These are phyloP conservation scores for Chelidonichthys spinosus DNA, from an alignment of 2,797 vertebrate species.

Conservation along the genomic window DNA sequence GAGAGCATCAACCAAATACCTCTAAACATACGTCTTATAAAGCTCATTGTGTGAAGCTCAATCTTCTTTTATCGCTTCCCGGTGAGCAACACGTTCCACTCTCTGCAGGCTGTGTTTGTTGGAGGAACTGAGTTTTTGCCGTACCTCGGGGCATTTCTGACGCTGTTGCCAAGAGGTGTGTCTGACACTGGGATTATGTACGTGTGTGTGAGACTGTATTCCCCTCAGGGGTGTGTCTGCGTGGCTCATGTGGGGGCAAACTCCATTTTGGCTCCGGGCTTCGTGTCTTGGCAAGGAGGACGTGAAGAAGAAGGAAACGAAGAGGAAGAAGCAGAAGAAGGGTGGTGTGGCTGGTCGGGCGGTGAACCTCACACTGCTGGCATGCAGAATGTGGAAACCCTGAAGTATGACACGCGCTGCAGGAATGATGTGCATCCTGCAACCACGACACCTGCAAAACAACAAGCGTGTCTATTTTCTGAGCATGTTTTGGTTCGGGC, in stretches of 20 bases:
- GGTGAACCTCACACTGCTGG: constrained; percentile 53
- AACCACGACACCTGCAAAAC: constrained; percentile 66
- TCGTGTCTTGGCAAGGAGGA: constrained; percentile 17
- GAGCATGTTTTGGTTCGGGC: not conserved
- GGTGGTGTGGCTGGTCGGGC: constrained; percentile 34
- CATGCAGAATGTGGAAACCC: constrained; percentile 51
- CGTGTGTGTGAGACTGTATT: constrained; percentile 19
- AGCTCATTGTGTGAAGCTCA: not conserved
- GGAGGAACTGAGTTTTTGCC: constrained; percentile 43
- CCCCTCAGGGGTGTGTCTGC: constrained; percentile 52
- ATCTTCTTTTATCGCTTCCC: not conserved
- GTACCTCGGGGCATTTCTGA: constrained; percentile 56
- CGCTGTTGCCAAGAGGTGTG: constrained; percentile 59
- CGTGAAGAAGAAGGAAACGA: constrained; percentile 14
- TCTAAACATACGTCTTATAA: not conserved
- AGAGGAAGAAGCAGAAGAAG: constrained; percentile 11
- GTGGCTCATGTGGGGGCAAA: constrained; percentile 59
- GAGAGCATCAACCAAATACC: not conserved
- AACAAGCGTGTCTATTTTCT: constrained; percentile 20
- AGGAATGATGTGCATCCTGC: constrained; percentile 68
- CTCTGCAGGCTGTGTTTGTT: constrained; percentile 8
- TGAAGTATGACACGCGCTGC: constrained; percentile 57
- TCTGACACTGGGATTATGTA: constrained; percentile 37
- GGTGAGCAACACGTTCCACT: constrained; percentile 13
- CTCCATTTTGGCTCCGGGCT: constrained; percentile 24